Percentiles rank a stretch among this genome's conserved stretches.
Evolutionary conservation across 1,140 invertebrate species (phyloP).

Genomic region (Thrips palmi): DNA sequence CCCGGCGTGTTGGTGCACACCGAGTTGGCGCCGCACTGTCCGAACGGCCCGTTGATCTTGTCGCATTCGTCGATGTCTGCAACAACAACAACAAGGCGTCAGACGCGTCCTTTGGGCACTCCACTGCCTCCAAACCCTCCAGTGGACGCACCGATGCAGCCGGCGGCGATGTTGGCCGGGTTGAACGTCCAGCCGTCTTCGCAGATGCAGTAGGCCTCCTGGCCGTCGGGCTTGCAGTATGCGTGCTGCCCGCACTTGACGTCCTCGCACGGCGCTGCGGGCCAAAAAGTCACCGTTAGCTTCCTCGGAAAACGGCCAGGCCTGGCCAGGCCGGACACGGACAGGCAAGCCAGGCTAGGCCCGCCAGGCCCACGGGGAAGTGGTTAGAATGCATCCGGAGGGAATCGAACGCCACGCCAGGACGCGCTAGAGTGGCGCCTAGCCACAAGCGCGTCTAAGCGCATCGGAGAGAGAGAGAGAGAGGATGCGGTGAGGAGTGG

Average conservation of each 20-base stretch:
- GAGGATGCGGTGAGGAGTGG: too few species aligned
- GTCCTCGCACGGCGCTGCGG: slow-evolving; percentile 68
- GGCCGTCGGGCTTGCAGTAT: slow-evolving; percentile 70
- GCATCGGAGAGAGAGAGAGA: too few species aligned
- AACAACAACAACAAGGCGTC: slow-evolving; percentile 12
- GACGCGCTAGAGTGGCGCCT: too few species aligned
- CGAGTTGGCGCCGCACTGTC: slow-evolving; percentile 66
- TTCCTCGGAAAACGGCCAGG: too few species aligned
- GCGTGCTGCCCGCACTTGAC: slow-evolving; percentile 76
- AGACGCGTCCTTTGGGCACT: background rate
- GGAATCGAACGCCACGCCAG: too few species aligned
- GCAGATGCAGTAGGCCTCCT: slow-evolving; percentile 81
- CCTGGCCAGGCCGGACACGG: too few species aligned
- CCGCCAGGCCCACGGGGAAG: too few species aligned
- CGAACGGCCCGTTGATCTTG: slow-evolving; percentile 47
- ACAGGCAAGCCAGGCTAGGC: too few species aligned
- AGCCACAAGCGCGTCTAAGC: too few species aligned
- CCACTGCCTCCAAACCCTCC: slow-evolving; percentile 1
- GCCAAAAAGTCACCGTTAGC: slow-evolving; percentile 8
- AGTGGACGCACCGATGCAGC: slow-evolving; percentile 48
- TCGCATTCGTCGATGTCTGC: slow-evolving; percentile 90
- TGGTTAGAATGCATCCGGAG: too few species aligned
- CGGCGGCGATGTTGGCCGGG: slow-evolving; percentile 68
- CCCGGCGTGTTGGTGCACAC: slow-evolving; percentile 67
- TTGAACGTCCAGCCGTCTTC: slow-evolving; percentile 87